Conservation (phyloP, 2,888 invertebrate genomes). For the Ophion ellenae region DNA sequence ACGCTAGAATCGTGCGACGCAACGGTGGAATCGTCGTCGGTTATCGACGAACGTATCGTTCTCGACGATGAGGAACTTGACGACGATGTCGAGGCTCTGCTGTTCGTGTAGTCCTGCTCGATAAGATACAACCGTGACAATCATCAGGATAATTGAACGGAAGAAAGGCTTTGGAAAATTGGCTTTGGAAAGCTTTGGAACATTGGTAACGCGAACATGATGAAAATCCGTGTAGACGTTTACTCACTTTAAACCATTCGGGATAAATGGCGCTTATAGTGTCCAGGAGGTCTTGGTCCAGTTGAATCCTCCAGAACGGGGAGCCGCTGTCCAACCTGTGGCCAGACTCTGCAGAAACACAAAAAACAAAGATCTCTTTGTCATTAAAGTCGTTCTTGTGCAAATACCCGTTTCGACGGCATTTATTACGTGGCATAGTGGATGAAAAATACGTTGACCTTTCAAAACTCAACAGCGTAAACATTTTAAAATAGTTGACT, state of each 20-base stretch:
- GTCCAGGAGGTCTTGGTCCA: conserved; percentile 96
- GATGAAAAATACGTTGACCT: too few species aligned
- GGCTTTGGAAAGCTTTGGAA: neutral
- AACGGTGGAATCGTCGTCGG: conserved; percentile 75
- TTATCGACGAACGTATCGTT: conserved; percentile 68
- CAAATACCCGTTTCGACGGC: neutral
- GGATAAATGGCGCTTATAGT: conserved; percentile 96
- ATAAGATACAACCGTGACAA: conserved; percentile 46
- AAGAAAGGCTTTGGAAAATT: neutral
- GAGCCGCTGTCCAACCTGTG: conserved; percentile 89
- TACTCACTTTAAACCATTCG: conserved; percentile 92
- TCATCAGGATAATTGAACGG: neutral
- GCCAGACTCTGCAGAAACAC: conserved; percentile 89
- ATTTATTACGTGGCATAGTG: neutral
- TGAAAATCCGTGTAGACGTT: neutral
- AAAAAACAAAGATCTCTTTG: conserved; percentile 55
- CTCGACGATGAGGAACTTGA: conserved; percentile 65
- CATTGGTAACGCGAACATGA: neutral
- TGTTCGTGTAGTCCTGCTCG: conserved; percentile 81
- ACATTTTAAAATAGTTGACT: too few species aligned
- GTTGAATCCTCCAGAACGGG: conserved; percentile 95
- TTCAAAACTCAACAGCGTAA: too few species aligned
- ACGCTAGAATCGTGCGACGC: conserved; percentile 75
- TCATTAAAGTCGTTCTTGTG: conserved; percentile 7
- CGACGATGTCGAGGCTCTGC: conserved; percentile 79